Evolutionary conservation across 2,113 vertebrate species (phyloP).

Genomic region (Callopanchax toddi): DNA sequence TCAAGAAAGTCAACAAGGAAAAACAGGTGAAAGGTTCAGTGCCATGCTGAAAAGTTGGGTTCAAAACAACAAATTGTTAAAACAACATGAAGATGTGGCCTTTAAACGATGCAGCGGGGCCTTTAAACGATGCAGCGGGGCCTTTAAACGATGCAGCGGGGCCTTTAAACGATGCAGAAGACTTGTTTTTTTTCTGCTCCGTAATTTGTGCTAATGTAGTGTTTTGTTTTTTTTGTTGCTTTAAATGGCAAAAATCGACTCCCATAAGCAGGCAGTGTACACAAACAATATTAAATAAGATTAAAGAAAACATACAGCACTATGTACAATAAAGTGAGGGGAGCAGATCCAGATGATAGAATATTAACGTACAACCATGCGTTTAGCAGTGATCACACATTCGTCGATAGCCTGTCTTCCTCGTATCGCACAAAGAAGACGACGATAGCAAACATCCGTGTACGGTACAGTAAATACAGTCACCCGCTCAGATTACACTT

Average conservation of each 20-base stretch:
- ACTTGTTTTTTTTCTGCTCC: constrained; percentile 31
- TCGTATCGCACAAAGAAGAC: constrained; percentile 5
- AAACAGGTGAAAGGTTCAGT: constrained; percentile 61
- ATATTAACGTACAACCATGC: constrained; percentile 69
- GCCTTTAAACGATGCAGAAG: not conserved
- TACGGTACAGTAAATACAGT: constrained; percentile 35
- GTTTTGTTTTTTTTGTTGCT: too few species aligned
- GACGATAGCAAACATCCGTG: constrained; percentile 32
- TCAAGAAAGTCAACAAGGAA: constrained; percentile 54
- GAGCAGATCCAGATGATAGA: constrained; percentile 26
- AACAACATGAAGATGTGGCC: constrained; percentile 5
- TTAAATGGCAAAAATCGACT: constrained; percentile 8
- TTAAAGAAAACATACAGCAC: constrained; percentile 11
- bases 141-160: not conserved
- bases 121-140: too few species aligned
- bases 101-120: too few species aligned
- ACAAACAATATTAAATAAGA: constrained; percentile 23
- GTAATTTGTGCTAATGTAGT: constrained; percentile 68
- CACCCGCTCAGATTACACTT: constrained; percentile 58
- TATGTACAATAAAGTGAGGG: constrained; percentile 27
- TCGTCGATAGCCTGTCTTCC: constrained; percentile 45
- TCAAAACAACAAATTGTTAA: not conserved
- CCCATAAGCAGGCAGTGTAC: constrained; percentile 32
- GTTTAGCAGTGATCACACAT: constrained; percentile 71
- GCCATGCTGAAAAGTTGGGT: constrained; percentile 53